Evolutionary conservation across 2,113 vertebrate species (phyloP).

Genomic region (Camelus bactrianus): DNA sequence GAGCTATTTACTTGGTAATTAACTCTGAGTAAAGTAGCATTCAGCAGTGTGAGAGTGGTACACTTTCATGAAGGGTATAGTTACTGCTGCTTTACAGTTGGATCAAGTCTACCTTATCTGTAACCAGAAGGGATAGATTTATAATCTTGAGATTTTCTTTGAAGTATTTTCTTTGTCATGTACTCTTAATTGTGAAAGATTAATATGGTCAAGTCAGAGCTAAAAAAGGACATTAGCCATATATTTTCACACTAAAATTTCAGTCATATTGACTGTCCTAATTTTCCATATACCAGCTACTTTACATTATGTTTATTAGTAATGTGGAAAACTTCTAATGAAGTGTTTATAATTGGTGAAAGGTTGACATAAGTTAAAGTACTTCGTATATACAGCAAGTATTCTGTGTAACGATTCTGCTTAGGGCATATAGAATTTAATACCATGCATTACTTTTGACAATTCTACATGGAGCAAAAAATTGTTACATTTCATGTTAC

Average conservation of each 20-base stretch:
- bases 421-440: constrained; percentile 33
- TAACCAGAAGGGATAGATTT: neutral
- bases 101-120: neutral
- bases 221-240: neutral
- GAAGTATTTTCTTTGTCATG: neutral
- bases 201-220: neutral
- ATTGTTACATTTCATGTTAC: constrained; percentile 69
- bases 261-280: neutral
- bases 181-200: neutral
- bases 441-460: constrained; percentile 73
- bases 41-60: neutral
- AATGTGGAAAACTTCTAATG: neutral
- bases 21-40: neutral
- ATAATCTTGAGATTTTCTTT: neutral
- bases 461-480: constrained; percentile 69
- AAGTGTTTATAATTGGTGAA: neutral
- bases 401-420: constrained; percentile 66
- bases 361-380: constrained; percentile 47
- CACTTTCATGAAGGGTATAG: neutral
- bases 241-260: neutral
- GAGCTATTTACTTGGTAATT: neutral
- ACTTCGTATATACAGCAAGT: constrained; percentile 70
- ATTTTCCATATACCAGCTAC: neutral
- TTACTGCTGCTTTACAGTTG: neutral
- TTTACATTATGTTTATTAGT: neutral